phyloP scores from a whole-genome alignment of 2,113 vertebrate species.

The Balaenoptera acutorostrata region DNA sequence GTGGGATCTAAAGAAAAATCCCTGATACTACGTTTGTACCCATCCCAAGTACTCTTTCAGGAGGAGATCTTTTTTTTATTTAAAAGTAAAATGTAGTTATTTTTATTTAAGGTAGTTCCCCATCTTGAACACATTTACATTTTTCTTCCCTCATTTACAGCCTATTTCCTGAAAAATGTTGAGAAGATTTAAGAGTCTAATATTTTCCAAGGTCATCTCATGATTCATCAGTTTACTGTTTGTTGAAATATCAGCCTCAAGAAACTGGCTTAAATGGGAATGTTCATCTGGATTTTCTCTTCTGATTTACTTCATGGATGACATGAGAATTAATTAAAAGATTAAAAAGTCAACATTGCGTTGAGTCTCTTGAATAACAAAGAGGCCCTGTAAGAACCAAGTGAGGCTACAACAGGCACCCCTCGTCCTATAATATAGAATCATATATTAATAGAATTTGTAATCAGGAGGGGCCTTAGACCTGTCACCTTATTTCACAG shows the following conservation, averaged over 20 bases:
- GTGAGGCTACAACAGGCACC: not conserved
- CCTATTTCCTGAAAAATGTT: slow-evolving; percentile 57
- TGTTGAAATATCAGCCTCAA: slow-evolving; percentile 36
- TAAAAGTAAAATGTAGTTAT: slow-evolving; percentile 67
- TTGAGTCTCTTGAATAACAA: not conserved
- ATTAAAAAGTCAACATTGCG: slow-evolving; percentile 12
- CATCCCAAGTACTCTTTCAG: slow-evolving; percentile 5
- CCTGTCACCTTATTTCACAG: not conserved
- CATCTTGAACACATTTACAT: slow-evolving; percentile 69
- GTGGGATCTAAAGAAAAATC: not conserved
- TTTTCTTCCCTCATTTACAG: slow-evolving; percentile 57
- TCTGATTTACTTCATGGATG: slow-evolving; percentile 45
- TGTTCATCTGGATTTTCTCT: slow-evolving; percentile 53
- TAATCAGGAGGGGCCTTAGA: not conserved
- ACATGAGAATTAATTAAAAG: slow-evolving; percentile 34
- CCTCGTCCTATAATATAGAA: not conserved
- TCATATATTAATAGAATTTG: not conserved
- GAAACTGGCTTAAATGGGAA: slow-evolving; percentile 38
- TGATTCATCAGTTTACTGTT: slow-evolving; percentile 54
- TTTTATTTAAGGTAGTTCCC: slow-evolving; percentile 62
- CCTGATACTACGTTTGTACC: not conserved
- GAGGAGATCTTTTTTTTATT: slow-evolving; percentile 1
- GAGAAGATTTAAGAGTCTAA: slow-evolving; percentile 47
- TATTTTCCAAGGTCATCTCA: slow-evolving; percentile 33
- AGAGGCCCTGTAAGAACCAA: not conserved